Evolutionary conservation across 2,797 vertebrate species (phyloP), one percentile per base, ranked within the genome.

Genomic region (Acomys russatus): DNA sequence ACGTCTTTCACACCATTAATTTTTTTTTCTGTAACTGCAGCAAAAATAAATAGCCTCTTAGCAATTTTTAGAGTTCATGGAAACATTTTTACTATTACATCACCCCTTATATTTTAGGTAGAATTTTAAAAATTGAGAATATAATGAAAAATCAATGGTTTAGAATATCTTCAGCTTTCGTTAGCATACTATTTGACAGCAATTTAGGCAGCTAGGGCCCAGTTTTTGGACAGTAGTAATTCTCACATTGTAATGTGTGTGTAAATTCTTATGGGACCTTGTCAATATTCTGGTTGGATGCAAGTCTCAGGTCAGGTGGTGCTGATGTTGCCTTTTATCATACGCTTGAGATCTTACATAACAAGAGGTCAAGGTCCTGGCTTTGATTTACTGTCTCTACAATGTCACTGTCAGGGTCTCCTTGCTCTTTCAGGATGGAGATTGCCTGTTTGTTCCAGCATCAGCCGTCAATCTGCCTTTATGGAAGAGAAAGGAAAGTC

Each of bases 381-480:
- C 56, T 92, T 94, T 70, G 63, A 93, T 73, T 90, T 88, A 56
- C 70, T 78, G 35, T 17, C 76, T 91, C 70, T 9, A 51, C 30
- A 63, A 59, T 51, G 30, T 83, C 56, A 91, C 22, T 49, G 23
- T 78, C n/a, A 76, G 64, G 92, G 49, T 73, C 5, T 86, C 56
- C 49, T 56, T 59, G 78, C 80, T 91, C 25, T 7, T 90, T 92
- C 14, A 3, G 8, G 0, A 14, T 8, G 23, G 18, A 11, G 22
- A 0, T 6, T 30, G 25, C 28, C 35, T 79, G 56, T 77, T 56
- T 49, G 54, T 20, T 74, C 49, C 23, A 73, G 66, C 33, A 85
- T 11, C 8, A 85, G 85, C 30, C 92, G 70, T 85, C 25, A 11
- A 17, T 86, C 15, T 49, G 14, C n/a, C 63, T 51, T 91, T 56